These are phyloP conservation scores for Eilema griseolum DNA, from an alignment of 2,888 invertebrate genomes.

Conservation along the genomic window DNA sequence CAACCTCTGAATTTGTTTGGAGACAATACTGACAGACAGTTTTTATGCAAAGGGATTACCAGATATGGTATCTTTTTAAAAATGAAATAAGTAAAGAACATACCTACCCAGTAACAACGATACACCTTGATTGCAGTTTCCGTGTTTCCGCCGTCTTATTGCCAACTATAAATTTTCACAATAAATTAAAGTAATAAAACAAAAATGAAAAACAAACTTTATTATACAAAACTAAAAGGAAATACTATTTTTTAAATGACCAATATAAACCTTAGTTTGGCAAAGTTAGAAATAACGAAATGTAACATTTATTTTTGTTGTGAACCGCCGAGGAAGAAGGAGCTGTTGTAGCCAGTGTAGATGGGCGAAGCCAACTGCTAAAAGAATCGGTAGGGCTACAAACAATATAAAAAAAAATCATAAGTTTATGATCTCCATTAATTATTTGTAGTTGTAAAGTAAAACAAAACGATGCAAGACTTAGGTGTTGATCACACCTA, in stretches of 20 bases:
- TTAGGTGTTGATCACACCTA: background rate
- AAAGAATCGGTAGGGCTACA: constrained; percentile 17
- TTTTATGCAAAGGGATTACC: no score
- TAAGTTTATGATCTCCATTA: background rate
- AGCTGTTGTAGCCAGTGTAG: constrained; percentile 31
- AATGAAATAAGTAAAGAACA: background rate
- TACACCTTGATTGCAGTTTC: background rate
- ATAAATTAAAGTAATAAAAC: constrained; percentile 16
- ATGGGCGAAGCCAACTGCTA: constrained; percentile 50
- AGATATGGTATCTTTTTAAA: background rate
- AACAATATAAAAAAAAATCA: background rate
- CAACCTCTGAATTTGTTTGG: no score
- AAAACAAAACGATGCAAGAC: background rate
- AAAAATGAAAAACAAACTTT: constrained; percentile 25
- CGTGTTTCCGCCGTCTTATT: background rate
- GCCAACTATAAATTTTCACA: background rate
- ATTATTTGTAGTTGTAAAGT: background rate
- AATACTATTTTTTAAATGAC: constrained; percentile 33
- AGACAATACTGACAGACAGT: no score
- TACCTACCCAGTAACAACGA: background rate
- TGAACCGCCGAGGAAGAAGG: constrained; percentile 20
- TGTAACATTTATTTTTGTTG: constrained; percentile 17
- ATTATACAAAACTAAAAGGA: constrained; percentile 30
- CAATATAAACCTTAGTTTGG: constrained; percentile 22
- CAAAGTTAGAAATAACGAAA: constrained; percentile 23